These are phyloP conservation scores for Therioaphis trifolii DNA, from an alignment of 2,888 invertebrate species.

Conservation along the genomic window DNA sequence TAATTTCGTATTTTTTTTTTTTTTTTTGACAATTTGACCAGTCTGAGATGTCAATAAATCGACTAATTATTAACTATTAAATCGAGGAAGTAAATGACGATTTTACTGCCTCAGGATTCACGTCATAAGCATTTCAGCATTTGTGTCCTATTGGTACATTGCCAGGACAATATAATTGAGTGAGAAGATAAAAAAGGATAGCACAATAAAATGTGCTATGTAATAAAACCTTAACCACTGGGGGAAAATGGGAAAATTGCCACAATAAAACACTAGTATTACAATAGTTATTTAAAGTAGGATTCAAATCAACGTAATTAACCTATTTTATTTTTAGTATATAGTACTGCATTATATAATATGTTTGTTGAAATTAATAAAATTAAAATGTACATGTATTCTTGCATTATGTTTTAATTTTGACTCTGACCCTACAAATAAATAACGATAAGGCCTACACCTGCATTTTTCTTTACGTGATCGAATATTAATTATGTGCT, in stretches of 20 bases:
- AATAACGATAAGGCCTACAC: background rate
- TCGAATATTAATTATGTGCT: background rate
- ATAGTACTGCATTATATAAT: background rate
- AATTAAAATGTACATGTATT: too few species aligned
- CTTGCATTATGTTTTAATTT: background rate
- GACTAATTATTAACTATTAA: conserved; percentile 14
- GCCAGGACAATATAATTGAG: conserved; percentile 33
- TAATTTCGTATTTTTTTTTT: too few species aligned
- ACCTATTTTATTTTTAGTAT: background rate
- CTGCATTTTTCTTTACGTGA: background rate
- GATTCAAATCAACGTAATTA: conserved; percentile 6
- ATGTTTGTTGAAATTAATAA: background rate
- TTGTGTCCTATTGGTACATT: conserved; percentile 22
- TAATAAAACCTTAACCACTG: background rate
- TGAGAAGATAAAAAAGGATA: conserved; percentile 12
- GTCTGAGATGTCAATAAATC: conserved; percentile 6
- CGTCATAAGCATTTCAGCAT: background rate
- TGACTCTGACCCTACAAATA: conserved; percentile 1
- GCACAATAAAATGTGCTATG: conserved; percentile 19
- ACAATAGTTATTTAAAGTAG: conserved; percentile 29
- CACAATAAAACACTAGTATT: conserved; percentile 14
- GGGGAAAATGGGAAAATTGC: conserved; percentile 24
- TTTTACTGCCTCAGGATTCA: conserved; percentile 38
- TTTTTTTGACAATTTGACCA: background rate
- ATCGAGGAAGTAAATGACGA: conserved; percentile 10